Evolutionary conservation across 2,888 invertebrate species (phyloP).

Genomic region (Acronicta aceris): DNA sequence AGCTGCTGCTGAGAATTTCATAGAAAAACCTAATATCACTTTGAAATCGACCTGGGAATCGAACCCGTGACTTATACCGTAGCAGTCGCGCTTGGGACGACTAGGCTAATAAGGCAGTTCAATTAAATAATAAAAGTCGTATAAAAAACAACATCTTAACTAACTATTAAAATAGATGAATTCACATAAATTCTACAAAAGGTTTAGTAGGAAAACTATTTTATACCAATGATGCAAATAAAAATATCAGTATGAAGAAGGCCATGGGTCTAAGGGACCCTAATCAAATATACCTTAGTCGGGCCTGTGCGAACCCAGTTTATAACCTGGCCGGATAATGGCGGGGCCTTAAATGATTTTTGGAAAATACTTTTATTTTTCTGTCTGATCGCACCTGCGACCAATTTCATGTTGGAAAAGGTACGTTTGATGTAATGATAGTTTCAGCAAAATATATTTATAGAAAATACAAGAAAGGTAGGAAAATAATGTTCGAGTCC

Average conservation of each 20-base stretch:
- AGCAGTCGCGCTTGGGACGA: too few relatives aligned
- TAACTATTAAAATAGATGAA: conserved; percentile 26
- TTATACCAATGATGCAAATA: conserved; percentile 75
- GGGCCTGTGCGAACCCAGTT: conserved; percentile 69
- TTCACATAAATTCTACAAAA: conserved; percentile 51
- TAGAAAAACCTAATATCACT: too few relatives aligned
- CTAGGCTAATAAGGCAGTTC: too few relatives aligned
- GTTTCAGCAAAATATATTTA: conserved; percentile 25
- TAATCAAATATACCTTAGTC: conserved; percentile 85
- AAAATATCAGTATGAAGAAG: conserved; percentile 74
- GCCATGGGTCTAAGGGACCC: conserved; percentile 70
- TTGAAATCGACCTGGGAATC: too few relatives aligned
- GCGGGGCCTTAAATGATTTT: conserved; percentile 73
- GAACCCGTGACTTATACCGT: too few relatives aligned
- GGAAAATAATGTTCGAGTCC: conserved; percentile 15
- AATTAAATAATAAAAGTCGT: too few relatives aligned
- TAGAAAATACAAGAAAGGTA: background rate
- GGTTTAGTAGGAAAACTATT: conserved; percentile 80
- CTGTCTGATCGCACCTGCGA: conserved; percentile 53
- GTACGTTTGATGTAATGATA: conserved; percentile 39
- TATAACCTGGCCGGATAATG: conserved; percentile 73
- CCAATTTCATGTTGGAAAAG: conserved; percentile 43
- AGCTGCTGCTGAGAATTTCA: too few relatives aligned
- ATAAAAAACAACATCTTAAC: conserved; percentile 42
- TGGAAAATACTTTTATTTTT: conserved; percentile 60